These are phyloP conservation scores for Cynoglossus semilaevis DNA, from an alignment of 2,113 vertebrate genomes.

Conservation along the genomic window DNA sequence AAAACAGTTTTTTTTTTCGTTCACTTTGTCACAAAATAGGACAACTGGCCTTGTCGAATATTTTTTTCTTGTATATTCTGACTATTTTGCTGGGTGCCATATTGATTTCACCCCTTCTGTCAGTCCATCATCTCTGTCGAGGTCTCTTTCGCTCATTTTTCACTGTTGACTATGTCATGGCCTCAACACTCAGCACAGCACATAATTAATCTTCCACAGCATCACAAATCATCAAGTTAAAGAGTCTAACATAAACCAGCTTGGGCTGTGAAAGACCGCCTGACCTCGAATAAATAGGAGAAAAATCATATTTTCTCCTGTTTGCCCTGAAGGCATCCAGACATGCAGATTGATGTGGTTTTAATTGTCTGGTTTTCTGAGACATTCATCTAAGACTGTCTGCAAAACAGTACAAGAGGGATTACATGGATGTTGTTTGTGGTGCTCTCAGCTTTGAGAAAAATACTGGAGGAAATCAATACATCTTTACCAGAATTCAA, in stretches of 20 bases:
- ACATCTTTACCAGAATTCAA: background rate
- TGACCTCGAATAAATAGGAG: slow-evolving; percentile 1
- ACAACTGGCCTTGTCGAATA: slow-evolving; percentile 8
- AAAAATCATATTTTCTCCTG: background rate
- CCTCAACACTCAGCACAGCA: slow-evolving; percentile 18
- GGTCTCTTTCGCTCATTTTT: slow-evolving; percentile 34
- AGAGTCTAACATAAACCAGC: slow-evolving; percentile 10
- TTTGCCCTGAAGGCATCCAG: background rate
- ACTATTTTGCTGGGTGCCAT: slow-evolving; percentile 7
- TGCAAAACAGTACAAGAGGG: background rate
- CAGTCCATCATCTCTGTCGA: slow-evolving; percentile 7
- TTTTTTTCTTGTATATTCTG: slow-evolving; percentile 13
- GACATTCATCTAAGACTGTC: slow-evolving; percentile 1
- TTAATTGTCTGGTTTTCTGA: slow-evolving; percentile 3
- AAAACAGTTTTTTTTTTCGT: too few species aligned
- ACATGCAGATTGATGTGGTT: slow-evolving; percentile 4
- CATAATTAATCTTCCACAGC: slow-evolving; percentile 36
- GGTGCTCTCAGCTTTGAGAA: background rate
- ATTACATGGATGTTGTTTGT: background rate
- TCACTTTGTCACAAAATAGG: background rate
- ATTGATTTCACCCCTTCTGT: slow-evolving; percentile 32
- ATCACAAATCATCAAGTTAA: slow-evolving; percentile 1
- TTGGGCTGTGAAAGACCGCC: slow-evolving; percentile 5
- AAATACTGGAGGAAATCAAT: background rate
- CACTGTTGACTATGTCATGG: slow-evolving; percentile 39